Evolutionary conservation across 2,888 invertebrate genomes (phyloP).

Genomic region (Steromphala cineraria): DNA sequence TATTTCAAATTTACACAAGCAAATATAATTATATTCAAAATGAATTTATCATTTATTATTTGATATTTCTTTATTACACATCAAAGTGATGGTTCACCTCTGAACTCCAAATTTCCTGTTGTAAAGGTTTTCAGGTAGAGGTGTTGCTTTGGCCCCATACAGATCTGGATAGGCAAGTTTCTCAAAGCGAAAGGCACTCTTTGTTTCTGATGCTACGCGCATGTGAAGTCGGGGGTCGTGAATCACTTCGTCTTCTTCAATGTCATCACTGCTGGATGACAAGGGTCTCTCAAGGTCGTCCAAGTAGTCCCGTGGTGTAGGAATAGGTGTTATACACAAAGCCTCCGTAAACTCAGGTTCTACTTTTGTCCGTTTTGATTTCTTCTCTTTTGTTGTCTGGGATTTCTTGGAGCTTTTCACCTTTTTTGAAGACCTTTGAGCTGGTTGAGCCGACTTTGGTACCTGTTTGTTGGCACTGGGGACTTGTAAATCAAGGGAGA

Average conservation of each 20-base stretch:
- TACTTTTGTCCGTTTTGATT: constrained; percentile 48
- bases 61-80: too few species aligned
- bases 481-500: constrained; percentile 55
- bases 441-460: constrained; percentile 37
- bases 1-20: too few species aligned
- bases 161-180: constrained; percentile 87
- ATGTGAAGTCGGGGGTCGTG: constrained; percentile 68
- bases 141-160: constrained; percentile 78
- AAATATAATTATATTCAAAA: too few species aligned
- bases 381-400: constrained; percentile 32
- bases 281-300: constrained; percentile 41
- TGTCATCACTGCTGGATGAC: constrained; percentile 39
- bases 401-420: constrained; percentile 31
- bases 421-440: constrained; percentile 23
- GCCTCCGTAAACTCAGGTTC: constrained; percentile 48
- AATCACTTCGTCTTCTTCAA: constrained; percentile 43
- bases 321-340: constrained; percentile 54
- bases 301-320: constrained; percentile 37
- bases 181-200: constrained; percentile 82
- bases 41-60: too few species aligned
- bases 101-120: constrained; percentile 78
- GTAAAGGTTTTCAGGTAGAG: constrained; percentile 80
- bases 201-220: constrained; percentile 68
- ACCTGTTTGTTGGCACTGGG: constrained; percentile 27
- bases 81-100: constrained; percentile 71